Evolutionary conservation across 1,140 invertebrate genomes (phyloP), one percentile per base, ranked within the genome.

Genomic region (Drosophila pectinifera): DNA sequence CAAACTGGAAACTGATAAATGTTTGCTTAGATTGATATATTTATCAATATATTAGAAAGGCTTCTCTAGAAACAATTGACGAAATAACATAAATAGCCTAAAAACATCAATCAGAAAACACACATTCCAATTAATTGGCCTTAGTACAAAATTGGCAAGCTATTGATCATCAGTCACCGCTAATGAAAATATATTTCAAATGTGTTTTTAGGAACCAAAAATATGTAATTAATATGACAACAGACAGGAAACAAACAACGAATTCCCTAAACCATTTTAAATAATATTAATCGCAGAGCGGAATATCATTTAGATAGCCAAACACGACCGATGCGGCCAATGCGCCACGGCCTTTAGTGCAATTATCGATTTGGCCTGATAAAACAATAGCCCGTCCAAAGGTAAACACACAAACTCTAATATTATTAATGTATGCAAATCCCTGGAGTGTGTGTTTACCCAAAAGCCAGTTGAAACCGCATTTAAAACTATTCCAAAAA

Each of bases 341-440:
- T 55, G 5, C 18, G 54, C 10, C 26, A 34, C 18, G 10, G 61
- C 45, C 42, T 63, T 65, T 68, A 65, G 65, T 51, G 64, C 64
- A 68, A 68, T 68, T 69, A 54, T 68, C 65, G 39, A 54, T 54
- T 31, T 7, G 48, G 10, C 31, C 41, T 34, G 46, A 38, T 51
- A 67, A 68, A 48, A 42, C 39, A 67, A 54, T 54, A 20, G 14
- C 11, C 13, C 26, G 49, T 4, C 3, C 6, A 31, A 26, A 69
- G 42, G 41, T 34, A 56, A 46, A 70, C 24, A 22, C 61, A 56
- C n/a, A 43, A 26, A n/a, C 20, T 18, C 18, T 53, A 14, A 31
- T 20, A 20, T 13, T 22, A 36, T 51, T 51, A 53, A 28, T 31
- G 10, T 13, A 46, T 38, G 34, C 41, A 56, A 31, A 70, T 70